Percentiles rank a stretch among this genome's conserved stretches.
Conservation (phyloP, 1,140 invertebrate species). For the Cyphomyrmex costatus region DNA sequence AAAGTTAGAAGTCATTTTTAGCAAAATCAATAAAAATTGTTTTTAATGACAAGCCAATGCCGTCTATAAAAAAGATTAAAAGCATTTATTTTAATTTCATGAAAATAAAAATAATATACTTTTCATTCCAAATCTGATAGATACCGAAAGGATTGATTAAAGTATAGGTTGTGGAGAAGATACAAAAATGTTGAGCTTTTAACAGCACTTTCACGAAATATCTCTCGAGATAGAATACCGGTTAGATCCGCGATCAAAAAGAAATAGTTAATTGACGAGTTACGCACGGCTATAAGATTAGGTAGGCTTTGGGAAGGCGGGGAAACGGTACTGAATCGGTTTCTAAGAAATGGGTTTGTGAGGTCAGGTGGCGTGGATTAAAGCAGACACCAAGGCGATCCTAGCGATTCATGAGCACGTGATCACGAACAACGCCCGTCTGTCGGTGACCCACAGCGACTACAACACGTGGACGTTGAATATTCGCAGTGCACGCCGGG, state of each 20-base stretch:
- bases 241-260: not conserved
- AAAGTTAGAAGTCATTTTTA: too few relatives aligned
- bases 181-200: not conserved
- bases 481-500: constrained; percentile 93
- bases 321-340: not conserved
- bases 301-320: constrained; percentile 11
- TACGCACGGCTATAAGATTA: constrained; percentile 42
- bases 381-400: constrained; percentile 96
- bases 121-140: not conserved
- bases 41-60: too few relatives aligned
- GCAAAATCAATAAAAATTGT: too few relatives aligned
- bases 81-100: not conserved
- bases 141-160: constrained; percentile 24
- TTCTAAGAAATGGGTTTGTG: constrained; percentile 76
- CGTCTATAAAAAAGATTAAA: too few relatives aligned
- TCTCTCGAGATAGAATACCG: not conserved
- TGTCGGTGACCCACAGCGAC: constrained; percentile 95
- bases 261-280: constrained; percentile 21
- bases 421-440: constrained; percentile 95
- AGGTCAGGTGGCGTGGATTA: constrained; percentile 95
- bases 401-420: constrained; percentile 97
- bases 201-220: not conserved
- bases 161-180: not conserved
- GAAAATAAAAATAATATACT: not conserved
- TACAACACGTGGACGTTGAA: constrained; percentile 95